These are phyloP conservation scores for Anoplolepis gracilipes DNA, from an alignment of 1,140 invertebrate genomes.

Conservation along the genomic window DNA sequence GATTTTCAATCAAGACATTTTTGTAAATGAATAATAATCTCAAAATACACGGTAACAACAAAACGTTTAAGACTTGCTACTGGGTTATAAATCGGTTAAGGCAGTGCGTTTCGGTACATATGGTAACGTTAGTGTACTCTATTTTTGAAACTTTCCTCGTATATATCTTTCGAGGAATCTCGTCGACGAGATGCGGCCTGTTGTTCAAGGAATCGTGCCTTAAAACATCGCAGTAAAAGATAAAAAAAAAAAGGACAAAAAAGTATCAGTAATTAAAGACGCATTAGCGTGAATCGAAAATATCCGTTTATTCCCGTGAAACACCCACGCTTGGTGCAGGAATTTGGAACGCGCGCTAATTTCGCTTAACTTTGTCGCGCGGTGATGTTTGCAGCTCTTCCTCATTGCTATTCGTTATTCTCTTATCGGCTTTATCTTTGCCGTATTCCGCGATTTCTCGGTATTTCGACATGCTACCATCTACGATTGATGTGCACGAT, in stretches of 20 bases:
- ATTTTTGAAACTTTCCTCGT: too few species aligned
- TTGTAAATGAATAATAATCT: too few species aligned
- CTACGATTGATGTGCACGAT: constrained; percentile 31
- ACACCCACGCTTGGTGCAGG: constrained; percentile 26
- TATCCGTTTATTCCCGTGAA: constrained; percentile 5
- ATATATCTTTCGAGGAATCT: too few species aligned
- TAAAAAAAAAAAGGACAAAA: background rate
- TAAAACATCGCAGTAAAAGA: background rate
- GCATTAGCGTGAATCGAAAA: constrained; percentile 18
- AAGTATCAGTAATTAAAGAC: background rate
- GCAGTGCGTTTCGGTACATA: background rate
- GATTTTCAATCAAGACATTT: too few species aligned
- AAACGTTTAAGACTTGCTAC: too few species aligned
- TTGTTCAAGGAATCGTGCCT: background rate
- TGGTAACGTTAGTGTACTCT: too few species aligned
- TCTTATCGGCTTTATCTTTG: constrained; percentile 63
- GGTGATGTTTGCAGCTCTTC: background rate
- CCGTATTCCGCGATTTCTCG: constrained; percentile 50
- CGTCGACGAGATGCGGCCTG: background rate
- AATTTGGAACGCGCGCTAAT: constrained; percentile 54
- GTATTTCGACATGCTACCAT: constrained; percentile 46
- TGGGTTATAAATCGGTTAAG: background rate
- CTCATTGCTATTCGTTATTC: background rate
- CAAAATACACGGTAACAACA: too few species aligned
- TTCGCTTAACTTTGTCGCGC: constrained; percentile 14